Conservation (phyloP, 2,113 vertebrate genomes). For the Oreocharis arfaki region DNA sequence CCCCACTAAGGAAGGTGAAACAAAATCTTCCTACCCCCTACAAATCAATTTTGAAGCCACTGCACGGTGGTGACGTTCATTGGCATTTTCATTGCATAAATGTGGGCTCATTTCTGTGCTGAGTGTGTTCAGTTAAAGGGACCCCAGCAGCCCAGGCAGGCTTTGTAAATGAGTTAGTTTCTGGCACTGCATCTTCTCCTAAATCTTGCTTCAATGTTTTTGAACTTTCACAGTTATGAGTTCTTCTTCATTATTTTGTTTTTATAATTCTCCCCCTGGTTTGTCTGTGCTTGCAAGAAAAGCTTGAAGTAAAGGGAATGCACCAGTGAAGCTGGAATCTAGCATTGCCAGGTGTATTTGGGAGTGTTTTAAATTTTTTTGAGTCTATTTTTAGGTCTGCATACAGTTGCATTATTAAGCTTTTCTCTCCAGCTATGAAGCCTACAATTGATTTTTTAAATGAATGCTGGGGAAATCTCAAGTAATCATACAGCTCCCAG, state of each 20-base stretch:
- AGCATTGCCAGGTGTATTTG: not conserved
- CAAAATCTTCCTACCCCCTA: constrained; percentile 6
- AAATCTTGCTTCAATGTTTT: not conserved
- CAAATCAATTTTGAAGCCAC: constrained; percentile 40
- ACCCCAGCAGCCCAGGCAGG: not conserved
- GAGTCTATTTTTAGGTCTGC: constrained; percentile 34
- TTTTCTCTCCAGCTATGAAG: constrained; percentile 41
- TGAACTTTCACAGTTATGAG: not conserved
- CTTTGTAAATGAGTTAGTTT: constrained; percentile 17
- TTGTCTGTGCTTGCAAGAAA: not conserved
- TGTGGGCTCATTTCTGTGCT: not conserved
- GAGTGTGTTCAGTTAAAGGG: not conserved
- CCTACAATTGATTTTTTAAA: constrained; percentile 11
- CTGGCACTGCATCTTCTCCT: not conserved
- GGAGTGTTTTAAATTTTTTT: not conserved
- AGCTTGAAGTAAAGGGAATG: not conserved
- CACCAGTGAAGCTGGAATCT: not conserved
- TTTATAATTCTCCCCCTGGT: not conserved
- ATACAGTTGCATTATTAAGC: constrained; percentile 29
- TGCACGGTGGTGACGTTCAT: not conserved
- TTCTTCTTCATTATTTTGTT: not conserved
- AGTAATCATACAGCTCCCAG: not conserved
- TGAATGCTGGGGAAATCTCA: not conserved
- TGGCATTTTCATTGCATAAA: not conserved
- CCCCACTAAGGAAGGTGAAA: constrained; percentile 33